phyloP scores from a whole-genome alignment of 1,140 invertebrate genomes.

The Drosophila sproati region DNA sequence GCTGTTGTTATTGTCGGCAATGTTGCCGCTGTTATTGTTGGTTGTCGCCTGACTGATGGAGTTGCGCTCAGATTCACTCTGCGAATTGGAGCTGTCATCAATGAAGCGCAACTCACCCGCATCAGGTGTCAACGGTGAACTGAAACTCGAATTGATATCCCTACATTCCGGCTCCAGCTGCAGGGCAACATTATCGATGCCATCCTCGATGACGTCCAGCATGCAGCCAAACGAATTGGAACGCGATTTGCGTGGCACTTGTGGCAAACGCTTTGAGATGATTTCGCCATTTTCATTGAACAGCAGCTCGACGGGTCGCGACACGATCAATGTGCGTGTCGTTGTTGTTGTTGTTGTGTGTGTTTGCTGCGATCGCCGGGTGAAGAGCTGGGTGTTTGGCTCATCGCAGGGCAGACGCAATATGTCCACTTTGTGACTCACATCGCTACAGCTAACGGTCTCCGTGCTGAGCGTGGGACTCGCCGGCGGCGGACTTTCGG shows the following conservation, averaged over 20 bases:
- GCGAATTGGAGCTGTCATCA: slow-evolving; percentile 78
- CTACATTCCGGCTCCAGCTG: slow-evolving; percentile 30
- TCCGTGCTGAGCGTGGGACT: slow-evolving; percentile 65
- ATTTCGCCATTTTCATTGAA: slow-evolving; percentile 75
- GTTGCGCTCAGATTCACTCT: slow-evolving; percentile 75
- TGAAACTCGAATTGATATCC: slow-evolving; percentile 28
- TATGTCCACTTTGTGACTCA: slow-evolving; percentile 53
- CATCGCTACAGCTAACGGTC: slow-evolving; percentile 52
- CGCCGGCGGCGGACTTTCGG: slow-evolving; percentile 58
- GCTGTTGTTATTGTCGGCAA: slow-evolving; percentile 36
- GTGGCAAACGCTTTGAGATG: slow-evolving; percentile 51
- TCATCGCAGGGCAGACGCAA: slow-evolving; percentile 56
- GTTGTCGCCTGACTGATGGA: slow-evolving; percentile 45
- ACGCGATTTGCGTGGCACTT: slow-evolving; percentile 57
- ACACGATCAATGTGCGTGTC: slow-evolving; percentile 65
- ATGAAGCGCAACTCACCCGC: slow-evolving; percentile 74
- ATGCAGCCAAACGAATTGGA: slow-evolving; percentile 78
- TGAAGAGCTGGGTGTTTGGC: slow-evolving; percentile 39
- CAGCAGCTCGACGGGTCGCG: slow-evolving; percentile 73
- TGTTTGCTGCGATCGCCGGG: slow-evolving; percentile 57
- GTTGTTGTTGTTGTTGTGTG: slow-evolving; percentile 69
- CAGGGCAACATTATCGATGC: slow-evolving; percentile 43
- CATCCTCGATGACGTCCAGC: slow-evolving; percentile 53
- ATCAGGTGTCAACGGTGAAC: slow-evolving; percentile 57
- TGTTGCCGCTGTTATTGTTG: slow-evolving; percentile 15